Evolutionary conservation across 1,140 invertebrate genomes (phyloP).

Genomic region (Calliopsis andreniformis): DNA sequence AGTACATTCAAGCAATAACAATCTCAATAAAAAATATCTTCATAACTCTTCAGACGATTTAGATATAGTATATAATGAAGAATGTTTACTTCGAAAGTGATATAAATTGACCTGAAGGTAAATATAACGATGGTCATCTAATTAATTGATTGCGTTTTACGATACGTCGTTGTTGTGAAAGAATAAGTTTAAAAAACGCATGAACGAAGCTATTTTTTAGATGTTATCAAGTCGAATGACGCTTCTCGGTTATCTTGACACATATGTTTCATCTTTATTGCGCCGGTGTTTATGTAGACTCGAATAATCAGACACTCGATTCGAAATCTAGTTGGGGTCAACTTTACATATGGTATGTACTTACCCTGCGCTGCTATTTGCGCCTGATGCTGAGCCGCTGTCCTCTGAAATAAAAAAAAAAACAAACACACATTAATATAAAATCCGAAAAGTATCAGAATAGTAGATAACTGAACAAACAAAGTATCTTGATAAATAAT

Average conservation of each 20-base stretch:
- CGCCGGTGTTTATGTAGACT: not conserved
- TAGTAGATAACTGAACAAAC: no score
- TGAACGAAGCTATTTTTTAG: not conserved
- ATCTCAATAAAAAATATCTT: no score
- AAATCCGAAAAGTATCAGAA: not conserved
- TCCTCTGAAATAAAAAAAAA: constrained; percentile 83
- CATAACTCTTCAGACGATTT: no score
- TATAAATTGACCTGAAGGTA: not conserved
- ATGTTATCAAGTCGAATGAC: not conserved
- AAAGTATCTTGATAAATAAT: no score
- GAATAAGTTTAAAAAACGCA: not conserved
- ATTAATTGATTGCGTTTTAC: not conserved
- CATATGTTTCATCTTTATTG: not conserved
- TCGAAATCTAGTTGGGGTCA: not conserved
- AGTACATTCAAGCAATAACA: no score
- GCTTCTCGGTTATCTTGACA: constrained; percentile 34
- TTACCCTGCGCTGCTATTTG: constrained; percentile 84
- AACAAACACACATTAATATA: not conserved
- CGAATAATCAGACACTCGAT: constrained; percentile 36
- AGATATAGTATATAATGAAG: no score
- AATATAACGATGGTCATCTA: not conserved
- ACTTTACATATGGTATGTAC: constrained; percentile 38
- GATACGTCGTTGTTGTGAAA: not conserved
- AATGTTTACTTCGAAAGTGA: not conserved
- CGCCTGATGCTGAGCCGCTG: constrained; percentile 84